Percentiles rank a stretch among this genome's conserved stretches.
These are phyloP conservation scores for Chloropsis hardwickii DNA, from an alignment of 2,113 vertebrate genomes.

Conservation along the genomic window DNA sequence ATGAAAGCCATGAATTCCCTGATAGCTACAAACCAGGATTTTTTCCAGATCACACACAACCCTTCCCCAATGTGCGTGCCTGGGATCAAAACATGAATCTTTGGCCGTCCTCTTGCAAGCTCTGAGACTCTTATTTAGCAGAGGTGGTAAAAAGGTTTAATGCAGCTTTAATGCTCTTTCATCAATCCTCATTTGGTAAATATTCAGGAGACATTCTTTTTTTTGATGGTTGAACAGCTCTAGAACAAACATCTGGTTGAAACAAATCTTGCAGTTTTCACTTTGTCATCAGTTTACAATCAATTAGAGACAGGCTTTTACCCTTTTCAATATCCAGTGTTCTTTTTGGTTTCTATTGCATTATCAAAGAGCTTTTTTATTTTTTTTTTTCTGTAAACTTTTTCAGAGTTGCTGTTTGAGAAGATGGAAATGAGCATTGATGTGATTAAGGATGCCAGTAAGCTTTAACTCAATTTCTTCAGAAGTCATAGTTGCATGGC, in stretches of 20 bases:
- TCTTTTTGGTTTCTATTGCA: not conserved
- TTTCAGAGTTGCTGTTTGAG: not conserved
- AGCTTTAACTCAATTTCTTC: not conserved
- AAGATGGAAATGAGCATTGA: not conserved
- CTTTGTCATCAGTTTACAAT: conserved; percentile 7
- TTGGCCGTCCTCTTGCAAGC: not conserved
- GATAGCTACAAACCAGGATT: not conserved
- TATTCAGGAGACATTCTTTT: not conserved
- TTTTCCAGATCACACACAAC: not conserved
- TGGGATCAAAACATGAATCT: not conserved
- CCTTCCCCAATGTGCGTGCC: not conserved
- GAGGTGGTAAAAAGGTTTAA: not conserved
- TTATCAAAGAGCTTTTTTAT: not conserved
- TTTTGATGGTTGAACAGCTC: not conserved
- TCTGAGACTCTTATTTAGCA: not conserved
- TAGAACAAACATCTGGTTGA: conserved; percentile 37
- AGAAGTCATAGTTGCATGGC: not conserved
- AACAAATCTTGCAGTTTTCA: conserved; percentile 17
- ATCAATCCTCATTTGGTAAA: conserved; percentile 15
- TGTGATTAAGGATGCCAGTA: not conserved
- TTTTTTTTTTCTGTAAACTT: not conserved
- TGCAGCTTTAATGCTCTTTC: not conserved
- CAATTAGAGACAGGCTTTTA: not conserved
- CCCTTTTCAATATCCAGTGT: not conserved
- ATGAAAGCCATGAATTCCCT: not conserved